phyloP scores from a whole-genome alignment of 1,140 invertebrate genomes.

The Alviniconcha marisindica region DNA sequence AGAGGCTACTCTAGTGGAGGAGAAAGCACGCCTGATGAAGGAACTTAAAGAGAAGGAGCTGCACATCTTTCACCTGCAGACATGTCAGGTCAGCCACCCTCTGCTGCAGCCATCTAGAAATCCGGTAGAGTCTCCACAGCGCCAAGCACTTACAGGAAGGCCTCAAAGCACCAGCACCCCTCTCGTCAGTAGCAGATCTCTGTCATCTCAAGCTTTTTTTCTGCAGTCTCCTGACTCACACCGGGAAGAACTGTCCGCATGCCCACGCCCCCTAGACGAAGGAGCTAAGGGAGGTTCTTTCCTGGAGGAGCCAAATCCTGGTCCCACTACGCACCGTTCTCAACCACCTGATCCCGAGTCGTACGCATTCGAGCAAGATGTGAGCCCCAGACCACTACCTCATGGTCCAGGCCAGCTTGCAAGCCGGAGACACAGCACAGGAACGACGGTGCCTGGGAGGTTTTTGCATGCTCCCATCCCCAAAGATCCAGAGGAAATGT shows the following conservation, averaged over 20 bases:
- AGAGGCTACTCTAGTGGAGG: constrained; percentile 63
- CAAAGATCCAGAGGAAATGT: constrained; percentile 44
- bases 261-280: not conserved
- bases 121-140: too few species aligned
- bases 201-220: not conserved
- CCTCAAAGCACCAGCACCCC: not conserved
- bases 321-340: not conserved
- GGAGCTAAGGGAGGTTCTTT: not conserved
- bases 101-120: not conserved
- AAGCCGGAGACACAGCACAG: constrained; percentile 12
- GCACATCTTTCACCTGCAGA: constrained; percentile 39
- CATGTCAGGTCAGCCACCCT: not conserved
- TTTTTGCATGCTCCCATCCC: not conserved
- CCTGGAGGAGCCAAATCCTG: not conserved
- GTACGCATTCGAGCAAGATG: not conserved
- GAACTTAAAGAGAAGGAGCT: constrained; percentile 59
- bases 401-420: not conserved
- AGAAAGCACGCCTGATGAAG: constrained; percentile 60
- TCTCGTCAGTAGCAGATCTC: not conserved
- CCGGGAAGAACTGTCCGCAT: not conserved
- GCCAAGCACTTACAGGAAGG: not conserved
- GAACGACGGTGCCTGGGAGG: not conserved
- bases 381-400: not conserved
- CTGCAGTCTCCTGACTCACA: not conserved
- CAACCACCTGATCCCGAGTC: not conserved